Evolutionary conservation across 2,888 invertebrate species (phyloP).

Genomic region (Allacma fusca): DNA sequence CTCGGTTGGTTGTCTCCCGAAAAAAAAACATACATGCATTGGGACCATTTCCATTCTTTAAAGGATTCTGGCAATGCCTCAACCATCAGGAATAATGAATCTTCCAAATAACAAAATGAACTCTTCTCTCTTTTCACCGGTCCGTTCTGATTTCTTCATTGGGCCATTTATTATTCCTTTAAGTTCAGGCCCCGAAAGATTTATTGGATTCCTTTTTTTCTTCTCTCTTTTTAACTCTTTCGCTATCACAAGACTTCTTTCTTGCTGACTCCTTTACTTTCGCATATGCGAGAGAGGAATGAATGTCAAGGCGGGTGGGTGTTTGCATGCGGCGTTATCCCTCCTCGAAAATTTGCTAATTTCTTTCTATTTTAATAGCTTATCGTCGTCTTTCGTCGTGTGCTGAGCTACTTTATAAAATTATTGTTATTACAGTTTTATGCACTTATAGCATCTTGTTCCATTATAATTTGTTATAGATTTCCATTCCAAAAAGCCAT

Average conservation of each 20-base stretch:
- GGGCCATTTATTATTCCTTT: slow-evolving; percentile 26
- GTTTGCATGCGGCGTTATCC: background rate
- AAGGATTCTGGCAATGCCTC: slow-evolving; percentile 32
- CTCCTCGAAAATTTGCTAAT: slow-evolving; percentile 16
- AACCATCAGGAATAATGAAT: slow-evolving; percentile 27
- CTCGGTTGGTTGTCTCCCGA: background rate
- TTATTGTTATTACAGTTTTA: background rate
- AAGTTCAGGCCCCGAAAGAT: slow-evolving; percentile 23
- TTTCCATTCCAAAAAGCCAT: background rate
- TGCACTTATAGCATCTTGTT: background rate
- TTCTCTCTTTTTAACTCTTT: background rate
- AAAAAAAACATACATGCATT: too few relatives aligned
- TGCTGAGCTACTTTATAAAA: background rate
- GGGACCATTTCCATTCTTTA: background rate
- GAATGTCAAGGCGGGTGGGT: slow-evolving; percentile 7
- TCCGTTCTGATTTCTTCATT: slow-evolving; percentile 20
- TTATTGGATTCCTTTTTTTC: slow-evolving; percentile 23
- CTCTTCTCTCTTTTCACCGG: slow-evolving; percentile 8
- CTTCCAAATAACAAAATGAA: slow-evolving; percentile 34
- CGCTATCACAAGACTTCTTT: background rate
- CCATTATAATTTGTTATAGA: background rate
- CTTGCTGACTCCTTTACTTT: background rate
- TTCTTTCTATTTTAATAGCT: slow-evolving; percentile 1
- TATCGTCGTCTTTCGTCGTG: background rate
- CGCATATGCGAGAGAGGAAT: background rate